phyloP scores from a whole-genome alignment of 2,113 vertebrate genomes.

The Triplophysa dalaica region DNA sequence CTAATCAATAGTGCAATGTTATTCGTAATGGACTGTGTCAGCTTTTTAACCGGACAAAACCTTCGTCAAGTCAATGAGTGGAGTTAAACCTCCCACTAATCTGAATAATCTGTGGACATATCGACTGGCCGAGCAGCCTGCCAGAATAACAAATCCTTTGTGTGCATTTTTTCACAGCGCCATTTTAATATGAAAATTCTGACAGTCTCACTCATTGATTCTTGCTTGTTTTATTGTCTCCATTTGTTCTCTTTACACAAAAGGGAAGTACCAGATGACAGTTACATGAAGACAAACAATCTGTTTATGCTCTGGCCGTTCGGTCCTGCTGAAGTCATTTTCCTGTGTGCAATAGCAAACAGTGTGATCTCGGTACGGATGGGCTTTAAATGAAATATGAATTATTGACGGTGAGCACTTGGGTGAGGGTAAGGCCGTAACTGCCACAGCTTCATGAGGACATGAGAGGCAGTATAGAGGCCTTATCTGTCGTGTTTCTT shows the following conservation, averaged over 20 bases:
- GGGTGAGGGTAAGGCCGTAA: slow-evolving; percentile 24
- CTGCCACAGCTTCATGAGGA: slow-evolving; percentile 53
- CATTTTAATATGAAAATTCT: slow-evolving; percentile 55
- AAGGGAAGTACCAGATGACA: slow-evolving; percentile 71
- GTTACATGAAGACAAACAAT: slow-evolving; percentile 74
- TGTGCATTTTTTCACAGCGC: slow-evolving; percentile 29
- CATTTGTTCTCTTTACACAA: slow-evolving; percentile 70
- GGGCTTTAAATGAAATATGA: slow-evolving; percentile 80
- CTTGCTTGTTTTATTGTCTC: slow-evolving; percentile 67
- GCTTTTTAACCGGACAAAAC: slow-evolving; percentile 88
- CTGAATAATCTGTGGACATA: slow-evolving; percentile 73
- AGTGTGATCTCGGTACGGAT: slow-evolving; percentile 70
- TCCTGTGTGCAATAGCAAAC: slow-evolving; percentile 65
- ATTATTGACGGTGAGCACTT: slow-evolving; percentile 67
- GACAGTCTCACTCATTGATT: slow-evolving; percentile 64
- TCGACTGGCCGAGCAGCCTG: slow-evolving; percentile 62
- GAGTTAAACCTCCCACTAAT: slow-evolving; percentile 71
- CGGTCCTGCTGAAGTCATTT: slow-evolving; percentile 50
- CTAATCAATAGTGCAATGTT: slow-evolving; percentile 94
- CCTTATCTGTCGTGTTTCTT: slow-evolving; percentile 5
- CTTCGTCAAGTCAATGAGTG: slow-evolving; percentile 82
- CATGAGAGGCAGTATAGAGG: slow-evolving; percentile 48
- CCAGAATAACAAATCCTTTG: slow-evolving; percentile 61
- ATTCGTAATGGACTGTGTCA: slow-evolving; percentile 88
- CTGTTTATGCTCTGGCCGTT: slow-evolving; percentile 72